Percentiles rank a stretch among this genome's conserved stretches.
phyloP scores from a whole-genome alignment of 2,797 vertebrate genomes.

The Melanotaenia parkinsoni region DNA sequence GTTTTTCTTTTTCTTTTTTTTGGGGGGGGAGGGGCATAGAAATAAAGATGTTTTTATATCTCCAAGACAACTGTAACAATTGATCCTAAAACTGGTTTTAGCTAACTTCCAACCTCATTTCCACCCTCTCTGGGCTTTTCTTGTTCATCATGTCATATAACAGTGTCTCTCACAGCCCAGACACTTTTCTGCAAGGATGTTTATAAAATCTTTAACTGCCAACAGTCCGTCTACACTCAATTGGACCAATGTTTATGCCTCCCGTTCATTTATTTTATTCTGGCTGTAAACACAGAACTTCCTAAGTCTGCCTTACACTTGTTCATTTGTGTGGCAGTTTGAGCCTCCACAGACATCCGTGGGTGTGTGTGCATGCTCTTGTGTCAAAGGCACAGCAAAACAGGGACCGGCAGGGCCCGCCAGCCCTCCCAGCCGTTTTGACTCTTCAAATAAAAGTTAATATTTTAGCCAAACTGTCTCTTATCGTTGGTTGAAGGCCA shows the following conservation, averaged over 20 bases:
- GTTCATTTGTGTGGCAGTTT: constrained; percentile 6
- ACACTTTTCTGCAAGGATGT: constrained; percentile 65
- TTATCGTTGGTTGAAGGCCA: constrained; percentile 22
- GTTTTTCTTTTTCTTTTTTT: not conserved
- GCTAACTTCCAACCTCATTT: not conserved
- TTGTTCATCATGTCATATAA: constrained; percentile 24
- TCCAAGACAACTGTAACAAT: not conserved
- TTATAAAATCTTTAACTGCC: constrained; percentile 71
- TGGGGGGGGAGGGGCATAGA: not conserved
- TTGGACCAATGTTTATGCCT: constrained; percentile 66
- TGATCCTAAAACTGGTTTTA: not conserved
- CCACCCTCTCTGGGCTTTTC: not conserved
- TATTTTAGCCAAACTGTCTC: constrained; percentile 42
- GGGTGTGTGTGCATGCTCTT: constrained; percentile 9
- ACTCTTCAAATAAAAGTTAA: constrained; percentile 27
- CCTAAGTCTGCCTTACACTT: constrained; percentile 41
- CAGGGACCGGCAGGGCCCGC: constrained; percentile 38
- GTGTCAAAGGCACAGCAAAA: constrained; percentile 46
- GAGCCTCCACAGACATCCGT: constrained; percentile 33
- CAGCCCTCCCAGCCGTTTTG: constrained; percentile 50
- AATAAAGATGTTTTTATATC: not conserved
- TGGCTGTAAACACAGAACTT: constrained; percentile 63
- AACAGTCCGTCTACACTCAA: constrained; percentile 51
- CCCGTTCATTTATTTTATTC: constrained; percentile 62
- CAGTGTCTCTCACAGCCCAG: constrained; percentile 34